Evolutionary conservation across 2,888 invertebrate genomes (phyloP).

Genomic region (Pinctada fucata): DNA sequence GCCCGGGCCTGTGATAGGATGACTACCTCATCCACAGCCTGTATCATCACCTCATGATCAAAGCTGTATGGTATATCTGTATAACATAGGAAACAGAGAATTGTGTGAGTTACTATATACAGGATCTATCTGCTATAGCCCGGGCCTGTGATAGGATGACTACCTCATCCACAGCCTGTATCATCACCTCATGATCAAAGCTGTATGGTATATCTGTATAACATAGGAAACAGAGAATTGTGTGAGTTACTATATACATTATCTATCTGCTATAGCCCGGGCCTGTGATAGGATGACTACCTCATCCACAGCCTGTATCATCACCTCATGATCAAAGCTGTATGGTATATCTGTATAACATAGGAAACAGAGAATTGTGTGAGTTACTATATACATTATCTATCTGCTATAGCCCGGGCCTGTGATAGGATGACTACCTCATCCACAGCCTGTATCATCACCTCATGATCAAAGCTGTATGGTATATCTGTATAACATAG

Average conservation of each 20-base stretch:
- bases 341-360: conserved; percentile 67
- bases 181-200: conserved; percentile 63
- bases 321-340: conserved; percentile 64
- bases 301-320: conserved; percentile 39
- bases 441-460: conserved; percentile 45
- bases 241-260: conserved; percentile 55
- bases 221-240: too few species aligned
- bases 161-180: conserved; percentile 37
- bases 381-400: conserved; percentile 56
- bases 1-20: conserved; percentile 55
- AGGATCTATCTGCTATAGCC: conserved; percentile 61
- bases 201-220: conserved; percentile 67
- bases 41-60: conserved; percentile 56
- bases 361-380: too few species aligned
- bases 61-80: conserved; percentile 69
- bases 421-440: conserved; percentile 51
- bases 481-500: conserved; percentile 62
- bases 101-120: conserved; percentile 47
- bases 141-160: conserved; percentile 55
- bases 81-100: conserved; percentile 11
- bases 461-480: conserved; percentile 63
- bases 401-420: conserved; percentile 59
- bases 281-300: conserved; percentile 54
- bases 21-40: conserved; percentile 41
- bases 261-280: conserved; percentile 60